These are phyloP conservation scores for Tromatobia lineatoria DNA, from an alignment of 2,888 invertebrate species.

Conservation along the genomic window DNA sequence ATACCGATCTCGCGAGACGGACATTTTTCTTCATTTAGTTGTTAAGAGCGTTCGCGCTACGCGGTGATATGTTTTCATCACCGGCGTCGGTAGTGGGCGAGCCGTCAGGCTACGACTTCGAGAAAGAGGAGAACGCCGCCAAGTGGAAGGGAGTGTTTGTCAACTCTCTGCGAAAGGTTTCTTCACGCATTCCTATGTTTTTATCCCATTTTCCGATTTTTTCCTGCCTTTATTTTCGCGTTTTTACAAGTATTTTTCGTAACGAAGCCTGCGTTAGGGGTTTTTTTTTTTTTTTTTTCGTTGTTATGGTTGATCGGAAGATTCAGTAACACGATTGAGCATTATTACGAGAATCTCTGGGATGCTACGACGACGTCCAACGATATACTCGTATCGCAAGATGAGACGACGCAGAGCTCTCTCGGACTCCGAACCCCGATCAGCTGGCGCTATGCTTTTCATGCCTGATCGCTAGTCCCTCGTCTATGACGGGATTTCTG, in stretches of 20 bases:
- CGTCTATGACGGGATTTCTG: background rate
- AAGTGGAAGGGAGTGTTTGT: constrained; percentile 98
- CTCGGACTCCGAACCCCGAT: constrained; percentile 38
- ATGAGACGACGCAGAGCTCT: constrained; percentile 22
- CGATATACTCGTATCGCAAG: constrained; percentile 14
- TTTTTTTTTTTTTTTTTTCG: too few species aligned
- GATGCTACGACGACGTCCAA: background rate
- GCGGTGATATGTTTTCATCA: constrained; percentile 84
- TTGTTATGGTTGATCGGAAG: too few species aligned
- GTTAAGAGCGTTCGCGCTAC: background rate
- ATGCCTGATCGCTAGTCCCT: background rate
- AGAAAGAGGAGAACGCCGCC: constrained; percentile 94
- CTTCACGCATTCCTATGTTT: constrained; percentile 18
- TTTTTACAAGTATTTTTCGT: too few species aligned
- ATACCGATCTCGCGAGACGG: constrained; percentile 20
- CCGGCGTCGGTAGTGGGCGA: constrained; percentile 86
- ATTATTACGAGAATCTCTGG: background rate
- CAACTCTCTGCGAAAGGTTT: constrained; percentile 94
- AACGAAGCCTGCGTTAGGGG: too few species aligned
- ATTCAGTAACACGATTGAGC: background rate
- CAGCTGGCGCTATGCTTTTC: constrained; percentile 16
- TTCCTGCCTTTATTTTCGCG: background rate
- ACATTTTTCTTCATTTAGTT: constrained; percentile 22
- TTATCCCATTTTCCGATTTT: constrained; percentile 5
- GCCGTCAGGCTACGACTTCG: constrained; percentile 91